phyloP scores from a whole-genome alignment of 2,888 invertebrate species.

The Hydraecia micacea region DNA sequence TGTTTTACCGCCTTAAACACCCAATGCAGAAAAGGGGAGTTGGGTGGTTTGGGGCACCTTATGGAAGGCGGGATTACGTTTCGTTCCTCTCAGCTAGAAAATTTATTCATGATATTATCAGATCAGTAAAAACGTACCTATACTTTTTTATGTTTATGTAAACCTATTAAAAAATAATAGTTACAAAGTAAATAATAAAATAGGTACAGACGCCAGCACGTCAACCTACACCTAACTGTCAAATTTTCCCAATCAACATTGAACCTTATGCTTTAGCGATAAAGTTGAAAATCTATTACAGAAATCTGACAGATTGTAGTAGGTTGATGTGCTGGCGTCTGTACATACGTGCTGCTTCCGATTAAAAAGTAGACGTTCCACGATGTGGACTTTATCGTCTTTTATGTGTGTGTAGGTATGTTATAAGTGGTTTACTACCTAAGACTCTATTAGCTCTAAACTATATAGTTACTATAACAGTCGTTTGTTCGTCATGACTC shows the following conservation, averaged over 20 bases:
- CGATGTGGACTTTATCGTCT: not conserved
- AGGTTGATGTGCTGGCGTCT: too few relatives aligned
- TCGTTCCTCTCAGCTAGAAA: constrained; percentile 18
- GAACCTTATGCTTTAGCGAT: too few relatives aligned
- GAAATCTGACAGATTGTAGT: too few relatives aligned
- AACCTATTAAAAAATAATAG: not conserved
- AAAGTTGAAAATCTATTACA: too few relatives aligned
- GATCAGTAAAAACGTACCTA: not conserved
- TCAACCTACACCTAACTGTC: too few relatives aligned
- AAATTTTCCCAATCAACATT: too few relatives aligned
- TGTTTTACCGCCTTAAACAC: constrained; percentile 29
- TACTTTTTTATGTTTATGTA: not conserved
- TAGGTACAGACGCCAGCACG: too few relatives aligned
- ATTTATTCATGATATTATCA: constrained; percentile 23
- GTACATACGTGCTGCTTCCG: not conserved
- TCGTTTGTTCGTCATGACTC: not conserved
- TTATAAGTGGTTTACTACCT: not conserved
- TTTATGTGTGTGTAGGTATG: not conserved
- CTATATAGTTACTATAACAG: not conserved
- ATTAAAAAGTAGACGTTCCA: not conserved
- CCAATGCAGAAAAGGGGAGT: constrained; percentile 33
- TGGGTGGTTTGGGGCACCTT: constrained; percentile 15
- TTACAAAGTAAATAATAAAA: not conserved
- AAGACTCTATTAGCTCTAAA: not conserved
- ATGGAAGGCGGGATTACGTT: constrained; percentile 12